A percentile compares a stretch with the other conserved stretches of the same genome.
phyloP scores from a whole-genome alignment of 2,888 invertebrate genomes.

The Magallana nippona region DNA sequence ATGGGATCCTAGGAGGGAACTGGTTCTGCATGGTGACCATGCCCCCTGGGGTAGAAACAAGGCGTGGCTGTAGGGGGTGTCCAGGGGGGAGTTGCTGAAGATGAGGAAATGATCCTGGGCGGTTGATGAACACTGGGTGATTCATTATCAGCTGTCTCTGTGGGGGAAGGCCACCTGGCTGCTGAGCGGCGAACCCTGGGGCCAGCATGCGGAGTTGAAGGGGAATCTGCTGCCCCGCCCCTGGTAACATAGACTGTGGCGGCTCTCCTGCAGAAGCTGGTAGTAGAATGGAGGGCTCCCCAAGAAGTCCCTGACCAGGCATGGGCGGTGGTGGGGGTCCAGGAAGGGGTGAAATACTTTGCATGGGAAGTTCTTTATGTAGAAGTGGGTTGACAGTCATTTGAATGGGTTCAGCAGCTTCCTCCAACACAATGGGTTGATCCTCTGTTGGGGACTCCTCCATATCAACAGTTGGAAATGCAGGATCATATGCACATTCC shows the following conservation, averaged over 20 bases:
- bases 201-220: constrained; percentile 46
- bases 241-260: constrained; percentile 31
- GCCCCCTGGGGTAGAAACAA: constrained; percentile 49
- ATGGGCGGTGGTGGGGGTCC: constrained; percentile 41
- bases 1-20: constrained; percentile 50
- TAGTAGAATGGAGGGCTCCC: constrained; percentile 48
- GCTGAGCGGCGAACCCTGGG: constrained; percentile 58
- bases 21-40: constrained; percentile 48
- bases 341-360: constrained; percentile 50
- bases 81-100: constrained; percentile 46
- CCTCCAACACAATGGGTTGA: constrained; percentile 45
- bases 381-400: constrained; percentile 24
- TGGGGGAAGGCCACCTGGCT: constrained; percentile 59
- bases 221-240: constrained; percentile 39
- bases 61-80: constrained; percentile 43
- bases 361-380: constrained; percentile 45
- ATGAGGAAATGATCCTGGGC: constrained; percentile 55
- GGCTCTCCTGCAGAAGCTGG: constrained; percentile 39
- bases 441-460: constrained; percentile 55
- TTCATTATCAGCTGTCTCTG: constrained; percentile 66
- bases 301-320: constrained; percentile 45
- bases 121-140: constrained; percentile 62
- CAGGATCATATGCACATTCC: constrained; percentile 59
- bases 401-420: constrained; percentile 40
- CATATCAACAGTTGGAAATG: constrained; percentile 56